phyloP scores from a whole-genome alignment of 2,888 invertebrate genomes.

The Parnassius smintheus region DNA sequence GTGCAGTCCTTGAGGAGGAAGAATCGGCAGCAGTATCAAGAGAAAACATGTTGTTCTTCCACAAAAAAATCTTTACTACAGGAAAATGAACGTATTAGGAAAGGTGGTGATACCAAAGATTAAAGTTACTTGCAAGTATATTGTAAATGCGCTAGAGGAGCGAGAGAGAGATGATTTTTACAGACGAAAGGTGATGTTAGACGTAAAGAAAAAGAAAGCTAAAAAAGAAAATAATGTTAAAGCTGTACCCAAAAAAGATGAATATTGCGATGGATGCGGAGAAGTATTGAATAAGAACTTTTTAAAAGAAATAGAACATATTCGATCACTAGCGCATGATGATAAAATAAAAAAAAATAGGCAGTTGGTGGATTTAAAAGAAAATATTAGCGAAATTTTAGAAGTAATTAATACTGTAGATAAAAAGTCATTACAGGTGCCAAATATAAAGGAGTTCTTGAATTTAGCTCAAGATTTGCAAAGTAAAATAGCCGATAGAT shows the following conservation, averaged over 20 bases:
- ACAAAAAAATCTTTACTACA: conserved; percentile 30
- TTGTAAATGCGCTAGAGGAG: conserved; percentile 46
- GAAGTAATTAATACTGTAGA: conserved; percentile 20
- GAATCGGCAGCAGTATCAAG: conserved; percentile 34
- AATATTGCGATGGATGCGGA: not conserved
- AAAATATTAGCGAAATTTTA: conserved; percentile 17
- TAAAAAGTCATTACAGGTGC: conserved; percentile 6
- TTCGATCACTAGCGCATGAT: conserved; percentile 1
- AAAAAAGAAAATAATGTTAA: conserved; percentile 15
- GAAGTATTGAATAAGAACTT: not conserved
- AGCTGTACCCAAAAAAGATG: not conserved
- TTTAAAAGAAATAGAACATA: not conserved
- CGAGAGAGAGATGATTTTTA: conserved; percentile 46
- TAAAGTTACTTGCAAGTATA: conserved; percentile 40
- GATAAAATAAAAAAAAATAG: conserved; percentile 10
- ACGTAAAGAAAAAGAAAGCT: conserved; percentile 33
- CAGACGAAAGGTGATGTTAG: conserved; percentile 33
- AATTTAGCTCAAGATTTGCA: conserved; percentile 16
- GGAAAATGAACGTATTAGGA: conserved; percentile 44
- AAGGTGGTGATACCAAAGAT: conserved; percentile 48
- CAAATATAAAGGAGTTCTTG: conserved; percentile 13
- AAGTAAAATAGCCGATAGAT: conserved; percentile 10
- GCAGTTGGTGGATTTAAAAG: conserved; percentile 9
- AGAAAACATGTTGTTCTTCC: conserved; percentile 5
- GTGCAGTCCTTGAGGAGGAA: conserved; percentile 37